Conservation (phyloP, 2,797 vertebrate species). For the Monodelphis domestica region DNA sequence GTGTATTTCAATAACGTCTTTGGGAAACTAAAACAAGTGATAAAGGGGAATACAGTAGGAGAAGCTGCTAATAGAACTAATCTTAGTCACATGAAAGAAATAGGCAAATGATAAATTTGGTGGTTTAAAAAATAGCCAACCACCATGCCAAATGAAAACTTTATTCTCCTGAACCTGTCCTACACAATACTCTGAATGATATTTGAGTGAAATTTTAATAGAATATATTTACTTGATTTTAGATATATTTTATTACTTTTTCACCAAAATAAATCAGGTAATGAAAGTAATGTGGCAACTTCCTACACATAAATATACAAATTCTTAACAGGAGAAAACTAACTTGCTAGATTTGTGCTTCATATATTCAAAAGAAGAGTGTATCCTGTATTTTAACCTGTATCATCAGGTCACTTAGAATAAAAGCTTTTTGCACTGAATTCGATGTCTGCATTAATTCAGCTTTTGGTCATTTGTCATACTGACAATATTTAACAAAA, state of each 20-base stretch:
- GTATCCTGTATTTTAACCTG: slow-evolving; percentile 35
- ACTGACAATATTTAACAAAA: slow-evolving; percentile 38
- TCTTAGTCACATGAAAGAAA: slow-evolving; percentile 3
- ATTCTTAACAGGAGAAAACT: slow-evolving; percentile 39
- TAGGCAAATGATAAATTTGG: slow-evolving; percentile 12
- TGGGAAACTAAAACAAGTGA: slow-evolving; percentile 42
- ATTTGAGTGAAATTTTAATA: slow-evolving; percentile 22
- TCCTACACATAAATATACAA: neutral
- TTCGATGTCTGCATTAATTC: slow-evolving; percentile 11
- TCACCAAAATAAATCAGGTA: slow-evolving; percentile 15
- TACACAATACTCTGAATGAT: slow-evolving; percentile 46
- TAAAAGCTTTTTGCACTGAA: slow-evolving; percentile 6
- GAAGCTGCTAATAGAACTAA: neutral
- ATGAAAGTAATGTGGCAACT: neutral
- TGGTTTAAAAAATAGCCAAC: slow-evolving; percentile 35
- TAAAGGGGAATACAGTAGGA: neutral
- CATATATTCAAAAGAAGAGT: slow-evolving; percentile 22
- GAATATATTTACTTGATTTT: slow-evolving; percentile 43
- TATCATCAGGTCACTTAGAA: slow-evolving; percentile 52
- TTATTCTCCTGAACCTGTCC: slow-evolving; percentile 27
- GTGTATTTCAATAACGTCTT: slow-evolving; percentile 55
- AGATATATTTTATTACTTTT: slow-evolving; percentile 14
- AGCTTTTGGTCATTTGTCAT: slow-evolving; percentile 11
- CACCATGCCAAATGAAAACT: neutral
- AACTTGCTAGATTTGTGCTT: neutral